Evolutionary conservation across 2,113 vertebrate genomes (phyloP).

Genomic region (Sander lucioperca): DNA sequence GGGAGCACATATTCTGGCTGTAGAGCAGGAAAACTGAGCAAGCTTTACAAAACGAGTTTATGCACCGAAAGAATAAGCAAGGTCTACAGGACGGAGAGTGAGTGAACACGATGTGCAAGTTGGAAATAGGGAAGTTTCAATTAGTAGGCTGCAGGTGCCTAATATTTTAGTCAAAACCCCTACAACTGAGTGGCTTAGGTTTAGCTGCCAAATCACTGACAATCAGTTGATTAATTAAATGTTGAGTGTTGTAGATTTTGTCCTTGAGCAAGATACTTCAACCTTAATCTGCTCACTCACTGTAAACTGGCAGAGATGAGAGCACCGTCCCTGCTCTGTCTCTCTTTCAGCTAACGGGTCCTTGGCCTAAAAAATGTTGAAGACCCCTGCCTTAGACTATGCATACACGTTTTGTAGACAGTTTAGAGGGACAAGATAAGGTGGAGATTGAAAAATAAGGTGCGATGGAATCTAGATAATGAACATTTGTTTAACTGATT

Average conservation of each 20-base stretch:
- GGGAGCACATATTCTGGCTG: background rate
- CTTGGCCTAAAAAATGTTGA: too few relatives aligned
- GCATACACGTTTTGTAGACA: background rate
- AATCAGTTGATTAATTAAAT: background rate
- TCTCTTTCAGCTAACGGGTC: too few relatives aligned
- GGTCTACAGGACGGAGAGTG: background rate
- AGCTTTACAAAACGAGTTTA: background rate
- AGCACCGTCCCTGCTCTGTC: too few relatives aligned
- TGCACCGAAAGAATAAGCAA: background rate
- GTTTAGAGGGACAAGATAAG: background rate
- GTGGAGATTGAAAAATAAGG: background rate
- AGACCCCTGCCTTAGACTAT: background rate
- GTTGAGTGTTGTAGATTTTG: too few relatives aligned
- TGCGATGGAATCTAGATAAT: too few relatives aligned
- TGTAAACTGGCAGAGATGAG: background rate
- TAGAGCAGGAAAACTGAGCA: background rate
- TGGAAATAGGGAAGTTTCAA: conserved; percentile 23
- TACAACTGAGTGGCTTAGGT: background rate
- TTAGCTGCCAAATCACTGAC: background rate
- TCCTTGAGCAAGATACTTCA: background rate
- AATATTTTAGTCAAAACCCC: conserved; percentile 26
- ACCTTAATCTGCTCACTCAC: background rate
- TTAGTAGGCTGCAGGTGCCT: conserved; percentile 42
- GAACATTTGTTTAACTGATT: too few relatives aligned
- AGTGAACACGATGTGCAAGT: conserved; percentile 29